phyloP scores from a whole-genome alignment of 2,888 invertebrate genomes.

The Hoplodrina ambigua region DNA sequence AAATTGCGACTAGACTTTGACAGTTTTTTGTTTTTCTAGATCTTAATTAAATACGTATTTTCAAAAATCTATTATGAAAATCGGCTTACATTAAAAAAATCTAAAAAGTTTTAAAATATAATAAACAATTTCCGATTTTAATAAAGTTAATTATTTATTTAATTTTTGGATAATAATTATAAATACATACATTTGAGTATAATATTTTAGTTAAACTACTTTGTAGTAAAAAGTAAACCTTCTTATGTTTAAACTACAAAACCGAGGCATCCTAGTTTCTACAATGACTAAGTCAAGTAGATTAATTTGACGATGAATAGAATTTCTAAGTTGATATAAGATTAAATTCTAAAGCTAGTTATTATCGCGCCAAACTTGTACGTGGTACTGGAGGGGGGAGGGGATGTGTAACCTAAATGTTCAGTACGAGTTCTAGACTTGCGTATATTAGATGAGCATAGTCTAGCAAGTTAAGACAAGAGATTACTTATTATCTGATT shows the following conservation, averaged over 20 bases:
- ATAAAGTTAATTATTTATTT: too few species aligned
- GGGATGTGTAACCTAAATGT: constrained; percentile 1
- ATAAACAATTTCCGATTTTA: too few species aligned
- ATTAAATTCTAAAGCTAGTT: constrained; percentile 32
- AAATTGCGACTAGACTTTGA: too few species aligned
- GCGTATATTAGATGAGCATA: constrained; percentile 11
- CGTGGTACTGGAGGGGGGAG: not conserved
- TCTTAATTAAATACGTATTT: too few species aligned
- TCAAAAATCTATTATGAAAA: too few species aligned
- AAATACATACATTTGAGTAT: too few species aligned
- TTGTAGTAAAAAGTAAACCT: not conserved
- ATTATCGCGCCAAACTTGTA: constrained; percentile 33
- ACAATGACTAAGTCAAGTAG: constrained; percentile 9
- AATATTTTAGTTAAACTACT: too few species aligned
- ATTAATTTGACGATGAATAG: constrained; percentile 24
- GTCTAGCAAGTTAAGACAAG: not conserved
- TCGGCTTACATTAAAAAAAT: too few species aligned
- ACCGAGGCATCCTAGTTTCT: not conserved
- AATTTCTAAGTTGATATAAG: constrained; percentile 37
- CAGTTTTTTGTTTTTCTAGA: too few species aligned
- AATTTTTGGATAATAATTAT: too few species aligned
- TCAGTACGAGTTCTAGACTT: constrained; percentile 9
- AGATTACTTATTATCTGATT: not conserved
- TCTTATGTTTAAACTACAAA: not conserved
- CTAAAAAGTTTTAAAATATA: too few species aligned